Evolutionary conservation across 2,113 vertebrate genomes (phyloP).

Genomic region (Fregetta grallaria): DNA sequence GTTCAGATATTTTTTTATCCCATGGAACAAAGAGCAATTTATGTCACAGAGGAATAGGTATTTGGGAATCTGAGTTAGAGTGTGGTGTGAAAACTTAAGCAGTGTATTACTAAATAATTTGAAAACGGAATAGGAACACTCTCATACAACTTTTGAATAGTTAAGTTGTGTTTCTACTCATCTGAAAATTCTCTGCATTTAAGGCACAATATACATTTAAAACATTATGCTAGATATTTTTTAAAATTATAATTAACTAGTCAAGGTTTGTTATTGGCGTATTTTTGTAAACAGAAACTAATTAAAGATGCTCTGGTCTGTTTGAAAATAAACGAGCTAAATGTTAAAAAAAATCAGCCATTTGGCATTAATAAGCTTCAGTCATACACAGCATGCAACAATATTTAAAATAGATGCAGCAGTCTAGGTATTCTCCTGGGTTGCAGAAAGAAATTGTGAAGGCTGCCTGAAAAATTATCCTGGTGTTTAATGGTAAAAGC

Average conservation of each 20-base stretch:
- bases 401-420: neutral
- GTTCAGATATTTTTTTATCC: neutral
- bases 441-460: neutral
- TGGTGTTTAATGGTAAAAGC: neutral
- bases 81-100: neutral
- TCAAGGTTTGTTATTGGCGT: neutral
- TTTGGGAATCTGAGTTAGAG: neutral
- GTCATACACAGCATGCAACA: neutral
- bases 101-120: neutral
- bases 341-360: neutral
- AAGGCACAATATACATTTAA: neutral
- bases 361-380: neutral
- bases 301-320: neutral
- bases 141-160: neutral
- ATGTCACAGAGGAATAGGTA: neutral
- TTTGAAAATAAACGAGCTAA: neutral
- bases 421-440: neutral
- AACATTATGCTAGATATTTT: neutral
- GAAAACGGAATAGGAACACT: neutral
- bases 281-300: neutral
- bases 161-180: neutral
- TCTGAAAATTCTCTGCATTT: neutral
- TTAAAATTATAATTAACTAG: neutral
- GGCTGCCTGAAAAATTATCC: neutral
- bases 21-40: neutral